Evolutionary conservation across 2,113 vertebrate species (phyloP), one percentile per base, ranked within the genome.

Genomic region (Daubentonia madagascariensis): DNA sequence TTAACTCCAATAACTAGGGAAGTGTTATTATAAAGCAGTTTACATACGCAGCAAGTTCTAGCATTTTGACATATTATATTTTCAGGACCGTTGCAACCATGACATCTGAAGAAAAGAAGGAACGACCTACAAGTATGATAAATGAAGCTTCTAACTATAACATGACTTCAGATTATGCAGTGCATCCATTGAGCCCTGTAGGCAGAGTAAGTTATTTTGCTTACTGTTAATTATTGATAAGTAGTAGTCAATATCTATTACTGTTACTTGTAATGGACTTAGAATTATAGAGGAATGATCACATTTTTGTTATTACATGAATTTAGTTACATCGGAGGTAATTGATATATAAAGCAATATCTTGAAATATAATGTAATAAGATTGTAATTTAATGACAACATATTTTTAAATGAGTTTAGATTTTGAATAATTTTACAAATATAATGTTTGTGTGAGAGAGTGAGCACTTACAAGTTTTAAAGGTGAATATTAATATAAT

Each of bases 71-170:
- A 16, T 98, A 78, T 93, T 98, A 52, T 98, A 9, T 98, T 98
- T 99, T 96, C 98, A 99, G 99, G 98, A 98, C 99, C 72, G 98
- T 99, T 95, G 98, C 99, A 92, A 98, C 99, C 98, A 99, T 99
- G 98, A 98, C 99, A 48, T 99, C 99, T 87, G 99, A 99, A 98
- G 99, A 99, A 96, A 99, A 99, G 98, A 99, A 99, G 98, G 99
- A 99, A 57, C 98, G 99, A 80, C 99, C 99, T 43, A 83, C 99
- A 88, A 99, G 99, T 99, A 99, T 99, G 99, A 99, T 99, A 98
- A 99, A 99, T 85, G 99, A 99, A 98, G 99, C 99, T 95, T 99
- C 99, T 86, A 99, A 99, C 99, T 99, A 99, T 98, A 99, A 99
- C 98, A 98, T 97, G 98, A 83, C 98, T 90, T 99, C 99, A 18